Base-by-base conservation (phyloP, 2,888 invertebrate species). In the Tetropium fuscum region DNA sequence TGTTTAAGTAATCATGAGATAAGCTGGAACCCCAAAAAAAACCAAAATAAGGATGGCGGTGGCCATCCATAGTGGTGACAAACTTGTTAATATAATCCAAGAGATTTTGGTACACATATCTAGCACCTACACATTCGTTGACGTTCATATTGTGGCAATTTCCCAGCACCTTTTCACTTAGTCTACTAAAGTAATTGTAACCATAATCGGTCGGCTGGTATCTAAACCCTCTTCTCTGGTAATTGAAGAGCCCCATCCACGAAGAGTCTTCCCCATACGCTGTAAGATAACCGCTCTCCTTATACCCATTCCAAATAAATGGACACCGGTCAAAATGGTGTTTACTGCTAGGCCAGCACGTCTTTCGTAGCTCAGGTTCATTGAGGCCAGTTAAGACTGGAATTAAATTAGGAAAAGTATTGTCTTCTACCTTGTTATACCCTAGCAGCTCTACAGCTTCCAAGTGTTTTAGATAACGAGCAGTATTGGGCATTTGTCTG, bases 371-470 rank as follows among this genome's bases (percentile, higher is more conserved):
- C 72, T 94, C 91, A 0, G 83, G 82, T 19, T 87, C 87, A 34
- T 85, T 86, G 36, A 89, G 77, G 0, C 96, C 96, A 1, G 89
- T 87, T 7, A 96, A 82, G 62, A 94, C 86, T 0, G 97, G 92
- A 4, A 92, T 87, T 58, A 97, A 79, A 80, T 97, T 97, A 0
- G 95, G 95, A 78, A 93, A 96, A 0, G 97, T 97, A 79, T 97
- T 97, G 80, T 97, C 97, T 2, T 90, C 97, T 5, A 97, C 92
- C 85, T 97, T 97, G 77, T 93, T 95, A 80, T 94, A 96, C 3
- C 97, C 97, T 66, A 90, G 80, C 77, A 97, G 84, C 77, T 94
- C 94, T 47, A 93, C 85, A 30, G 90, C 90, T 8, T 86, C 85
- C 60, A 92, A 82, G 41, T 77, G 62, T 57, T 85, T 83, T 47